Evolutionary conservation across 2,797 vertebrate genomes (phyloP), one percentile per base, ranked within the genome.

Genomic region (Clarias fuscus): DNA sequence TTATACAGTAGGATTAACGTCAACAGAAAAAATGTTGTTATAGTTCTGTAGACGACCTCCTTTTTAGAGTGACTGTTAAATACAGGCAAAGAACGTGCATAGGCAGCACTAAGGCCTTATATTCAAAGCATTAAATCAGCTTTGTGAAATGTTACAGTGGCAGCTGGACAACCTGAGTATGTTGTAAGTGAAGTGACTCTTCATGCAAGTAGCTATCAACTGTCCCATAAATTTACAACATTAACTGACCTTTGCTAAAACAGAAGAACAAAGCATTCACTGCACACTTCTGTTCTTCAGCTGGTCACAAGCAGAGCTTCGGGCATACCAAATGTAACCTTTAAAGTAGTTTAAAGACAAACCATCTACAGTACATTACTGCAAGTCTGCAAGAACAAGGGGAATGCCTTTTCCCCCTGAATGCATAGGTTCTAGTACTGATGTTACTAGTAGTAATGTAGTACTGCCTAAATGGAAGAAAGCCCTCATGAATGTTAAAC

Each of bases 141-240:
- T 86, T 84, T 82, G 70, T 76, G 76, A 86, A 86, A 86, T 88
- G 78, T 81, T 84, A 86, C 75, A 80, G 58, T 81, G 82, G 82
- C 83, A 86, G 85, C 77, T 88, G 82, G n/a, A 88, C 82, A 88
- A 85, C 56, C 73, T 62, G 24, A 87, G 61, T 33, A 64, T 56
- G 82, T 58, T 84, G 14, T 80, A 43, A 81, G 79, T 77, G 78
- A 56, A 56, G 77, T 62, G 40, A 83, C 61, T 80, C n/a, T 40
- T 40, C 59, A 64, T 84, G 43, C 76, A 84, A 86, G 77, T 82
- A 73, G 82, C 53, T 76, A 79, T 65, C 58, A 81, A 83, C 83
- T 87, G 83, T 82, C 79, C 73, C 56, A 86, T 86, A 87, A 87
- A 89, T 87, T 79, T 64, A 71, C 77, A 67, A 40, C 79, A 78